Percentiles rank a stretch among this genome's conserved stretches.
Evolutionary conservation across 2,113 vertebrate species (phyloP).

Genomic region (Toxotes jaculatrix): DNA sequence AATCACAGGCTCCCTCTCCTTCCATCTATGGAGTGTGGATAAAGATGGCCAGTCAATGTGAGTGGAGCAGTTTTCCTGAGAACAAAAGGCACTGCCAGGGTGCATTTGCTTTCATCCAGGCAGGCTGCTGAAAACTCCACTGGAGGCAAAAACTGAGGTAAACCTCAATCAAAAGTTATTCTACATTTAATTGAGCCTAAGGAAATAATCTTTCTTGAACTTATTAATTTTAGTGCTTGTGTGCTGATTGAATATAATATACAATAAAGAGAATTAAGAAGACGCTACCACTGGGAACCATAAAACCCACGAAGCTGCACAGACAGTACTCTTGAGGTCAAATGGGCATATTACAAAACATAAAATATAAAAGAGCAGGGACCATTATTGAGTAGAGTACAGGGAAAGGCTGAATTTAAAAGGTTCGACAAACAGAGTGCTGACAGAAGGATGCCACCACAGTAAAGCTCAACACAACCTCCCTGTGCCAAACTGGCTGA

Average conservation of each 20-base stretch:
- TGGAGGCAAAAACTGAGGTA: neutral
- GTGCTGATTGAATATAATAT: neutral
- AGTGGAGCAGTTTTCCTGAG: slow-evolving; percentile 1
- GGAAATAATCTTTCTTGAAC: slow-evolving; percentile 1
- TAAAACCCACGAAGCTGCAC: neutral
- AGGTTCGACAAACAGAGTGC: slow-evolving; percentile 43
- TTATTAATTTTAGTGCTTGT: neutral
- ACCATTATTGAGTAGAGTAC: neutral
- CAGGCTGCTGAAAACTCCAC: slow-evolving; percentile 2
- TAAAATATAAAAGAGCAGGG: neutral
- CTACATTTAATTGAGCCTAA: slow-evolving; percentile 1
- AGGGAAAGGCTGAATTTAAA: slow-evolving; percentile 43
- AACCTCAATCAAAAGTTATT: slow-evolving; percentile 3
- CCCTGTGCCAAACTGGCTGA: slow-evolving; percentile 77
- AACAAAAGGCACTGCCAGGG: slow-evolving; percentile 17
- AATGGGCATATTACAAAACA: slow-evolving; percentile 18
- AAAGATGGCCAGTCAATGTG: slow-evolving; percentile 32
- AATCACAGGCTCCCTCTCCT: slow-evolving; percentile 31
- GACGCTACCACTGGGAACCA: neutral
- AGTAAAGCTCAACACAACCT: slow-evolving; percentile 64
- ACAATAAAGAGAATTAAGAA: neutral
- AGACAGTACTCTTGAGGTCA: slow-evolving; percentile 8
- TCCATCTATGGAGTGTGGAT: slow-evolving; percentile 21
- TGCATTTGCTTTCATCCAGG: slow-evolving; percentile 25
- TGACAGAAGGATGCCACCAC: slow-evolving; percentile 75